Percentiles rank a stretch among this genome's conserved stretches.
phyloP scores from a whole-genome alignment of 2,888 invertebrate species.

The Lithophane socia region DNA sequence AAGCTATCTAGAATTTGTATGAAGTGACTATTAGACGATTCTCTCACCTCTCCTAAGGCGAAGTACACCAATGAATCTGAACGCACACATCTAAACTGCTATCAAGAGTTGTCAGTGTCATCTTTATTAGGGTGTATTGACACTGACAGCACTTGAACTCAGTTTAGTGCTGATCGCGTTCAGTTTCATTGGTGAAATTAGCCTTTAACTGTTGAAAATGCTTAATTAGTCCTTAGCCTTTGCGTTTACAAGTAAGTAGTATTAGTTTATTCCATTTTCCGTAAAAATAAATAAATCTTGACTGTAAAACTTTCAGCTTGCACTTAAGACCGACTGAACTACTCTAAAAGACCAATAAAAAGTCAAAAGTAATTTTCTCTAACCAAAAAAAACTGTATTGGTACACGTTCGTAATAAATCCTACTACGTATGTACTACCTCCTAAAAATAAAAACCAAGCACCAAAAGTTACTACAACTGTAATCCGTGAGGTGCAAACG shows the following conservation, averaged over 20 bases:
- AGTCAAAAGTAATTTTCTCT: not conserved
- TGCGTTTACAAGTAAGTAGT: not conserved
- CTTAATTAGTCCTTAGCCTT: not conserved
- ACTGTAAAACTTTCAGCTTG: not conserved
- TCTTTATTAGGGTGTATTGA: no score
- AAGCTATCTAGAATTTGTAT: not conserved
- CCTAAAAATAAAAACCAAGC: constrained; percentile 24
- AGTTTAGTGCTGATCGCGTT: no score
- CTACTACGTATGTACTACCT: no score
- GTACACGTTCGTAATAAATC: constrained; percentile 9
- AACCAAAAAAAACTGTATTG: not conserved
- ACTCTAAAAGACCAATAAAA: constrained; percentile 1
- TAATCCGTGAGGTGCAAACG: constrained; percentile 22
- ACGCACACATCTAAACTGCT: no score
- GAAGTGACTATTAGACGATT: not conserved
- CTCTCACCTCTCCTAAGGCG: not conserved
- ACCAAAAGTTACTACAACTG: not conserved
- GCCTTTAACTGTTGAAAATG: not conserved
- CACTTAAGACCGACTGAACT: not conserved
- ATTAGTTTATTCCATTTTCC: not conserved
- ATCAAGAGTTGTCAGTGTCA: no score
- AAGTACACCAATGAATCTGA: no score
- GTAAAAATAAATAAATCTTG: not conserved
- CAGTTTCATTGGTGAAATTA: no score
- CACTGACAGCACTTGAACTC: no score